Conservation (phyloP, 2,888 invertebrate species). For the Philhelius pedissequus region DNA sequence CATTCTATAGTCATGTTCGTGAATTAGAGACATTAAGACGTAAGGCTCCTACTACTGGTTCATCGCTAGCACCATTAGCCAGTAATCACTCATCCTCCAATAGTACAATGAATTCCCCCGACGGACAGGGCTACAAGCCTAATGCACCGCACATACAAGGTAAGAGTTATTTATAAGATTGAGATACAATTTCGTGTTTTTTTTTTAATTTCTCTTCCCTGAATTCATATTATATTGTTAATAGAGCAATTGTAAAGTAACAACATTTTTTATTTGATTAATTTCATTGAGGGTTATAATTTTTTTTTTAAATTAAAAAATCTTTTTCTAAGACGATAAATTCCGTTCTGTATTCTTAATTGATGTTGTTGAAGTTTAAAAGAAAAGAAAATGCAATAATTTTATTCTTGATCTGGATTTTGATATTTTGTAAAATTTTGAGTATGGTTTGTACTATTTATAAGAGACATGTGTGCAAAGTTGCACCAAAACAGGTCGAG, state of each 20-base stretch:
- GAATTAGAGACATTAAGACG: conserved; percentile 86
- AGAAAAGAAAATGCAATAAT: background rate
- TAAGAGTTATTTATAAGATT: conserved; percentile 69
- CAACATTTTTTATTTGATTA: conserved; percentile 53
- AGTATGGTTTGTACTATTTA: no score
- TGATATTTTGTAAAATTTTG: no score
- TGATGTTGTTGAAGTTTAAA: conserved; percentile 5
- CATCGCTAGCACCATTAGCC: conserved; percentile 75
- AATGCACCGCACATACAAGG: conserved; percentile 81
- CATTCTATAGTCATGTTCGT: conserved; percentile 84
- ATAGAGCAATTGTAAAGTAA: conserved; percentile 61
- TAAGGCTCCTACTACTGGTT: conserved; percentile 73
- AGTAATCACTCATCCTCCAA: conserved; percentile 78
- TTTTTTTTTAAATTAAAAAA: no score
- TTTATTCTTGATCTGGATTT: no score
- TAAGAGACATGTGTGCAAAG: no score
- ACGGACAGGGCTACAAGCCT: conserved; percentile 83
- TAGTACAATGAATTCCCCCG: conserved; percentile 77
- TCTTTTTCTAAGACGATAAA: no score
- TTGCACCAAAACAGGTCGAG: no score
- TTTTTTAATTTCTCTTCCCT: background rate
- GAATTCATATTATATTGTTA: conserved; percentile 47
- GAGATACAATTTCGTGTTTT: conserved; percentile 43
- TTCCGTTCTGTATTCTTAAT: conserved; percentile 57
- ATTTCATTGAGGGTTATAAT: conserved; percentile 33